Percentiles rank a stretch among this genome's conserved stretches.
Evolutionary conservation across 2,888 invertebrate species (phyloP).

Genomic region (Drosophila helvetica): DNA sequence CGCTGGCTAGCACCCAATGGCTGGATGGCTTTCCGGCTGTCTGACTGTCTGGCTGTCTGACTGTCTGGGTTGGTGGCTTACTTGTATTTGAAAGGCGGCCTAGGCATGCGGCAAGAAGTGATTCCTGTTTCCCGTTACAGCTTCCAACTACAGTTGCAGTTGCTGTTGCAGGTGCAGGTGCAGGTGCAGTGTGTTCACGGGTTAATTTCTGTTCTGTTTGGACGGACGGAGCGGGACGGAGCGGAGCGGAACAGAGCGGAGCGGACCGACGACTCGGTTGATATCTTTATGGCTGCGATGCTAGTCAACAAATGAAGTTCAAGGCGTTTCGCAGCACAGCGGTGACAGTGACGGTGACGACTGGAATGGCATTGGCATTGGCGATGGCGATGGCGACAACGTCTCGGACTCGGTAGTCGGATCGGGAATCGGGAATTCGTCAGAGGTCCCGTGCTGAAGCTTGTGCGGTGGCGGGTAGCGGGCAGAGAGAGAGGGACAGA

Average conservation of each 20-base stretch:
- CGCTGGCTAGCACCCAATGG: background rate
- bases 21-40: no score
- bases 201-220: background rate
- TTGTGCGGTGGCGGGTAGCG: background rate
- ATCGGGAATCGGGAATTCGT: constrained; percentile 27
- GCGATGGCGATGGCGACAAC: constrained; percentile 19
- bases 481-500: constrained; percentile 12
- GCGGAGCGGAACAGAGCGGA: background rate
- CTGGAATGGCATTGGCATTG: constrained; percentile 13
- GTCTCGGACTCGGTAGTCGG: constrained; percentile 21
- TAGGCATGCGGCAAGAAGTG: constrained; percentile 61
- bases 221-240: background rate
- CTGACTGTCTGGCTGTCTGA: constrained; percentile 34
- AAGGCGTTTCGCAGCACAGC: constrained; percentile 54
- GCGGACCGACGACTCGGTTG: constrained; percentile 25
- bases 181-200: background rate
- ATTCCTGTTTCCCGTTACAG: constrained; percentile 27
- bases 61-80: constrained; percentile 51
- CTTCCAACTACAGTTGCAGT: constrained; percentile 11
- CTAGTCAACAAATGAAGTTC: constrained; percentile 72
- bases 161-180: background rate
- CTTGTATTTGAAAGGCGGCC: constrained; percentile 67
- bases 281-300: constrained; percentile 71
- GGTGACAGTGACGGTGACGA: constrained; percentile 18
- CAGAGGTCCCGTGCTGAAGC: constrained; percentile 41